Evolutionary conservation across 2,113 vertebrate species (phyloP).

Genomic region (Abramis brama): DNA sequence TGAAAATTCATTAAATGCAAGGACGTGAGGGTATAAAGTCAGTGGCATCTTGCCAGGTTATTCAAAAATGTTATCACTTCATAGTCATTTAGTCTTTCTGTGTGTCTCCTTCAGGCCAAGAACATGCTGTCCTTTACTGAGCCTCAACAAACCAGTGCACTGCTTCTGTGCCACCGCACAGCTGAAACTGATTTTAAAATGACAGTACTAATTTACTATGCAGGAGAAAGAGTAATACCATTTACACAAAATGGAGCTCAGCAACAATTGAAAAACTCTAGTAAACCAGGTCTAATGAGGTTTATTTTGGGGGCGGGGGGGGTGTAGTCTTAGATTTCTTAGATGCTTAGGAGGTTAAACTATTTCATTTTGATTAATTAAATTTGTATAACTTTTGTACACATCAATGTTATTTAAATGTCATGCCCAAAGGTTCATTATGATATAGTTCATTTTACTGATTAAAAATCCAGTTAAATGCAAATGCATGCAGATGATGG

Average conservation of each 20-base stretch:
- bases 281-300: neutral
- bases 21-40: neutral
- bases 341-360: neutral
- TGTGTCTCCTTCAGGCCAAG: conserved; percentile 38
- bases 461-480: neutral
- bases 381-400: neutral
- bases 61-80: conserved; percentile 29
- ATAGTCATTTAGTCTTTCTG: neutral
- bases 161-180: conserved; percentile 25
- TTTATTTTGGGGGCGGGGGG: no score
- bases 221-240: neutral
- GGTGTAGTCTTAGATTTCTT: neutral
- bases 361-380: neutral
- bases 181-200: conserved; percentile 14
- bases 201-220: neutral
- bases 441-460: neutral
- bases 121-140: conserved; percentile 41
- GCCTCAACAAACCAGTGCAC: conserved; percentile 38
- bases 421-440: neutral
- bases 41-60: neutral
- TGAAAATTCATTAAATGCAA: neutral
- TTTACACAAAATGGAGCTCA: neutral
- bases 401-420: neutral
- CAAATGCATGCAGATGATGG: neutral
- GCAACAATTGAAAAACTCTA: neutral